Base-by-base conservation (phyloP, 2,888 invertebrate genomes). In the Nomada ruficornis region DNA sequence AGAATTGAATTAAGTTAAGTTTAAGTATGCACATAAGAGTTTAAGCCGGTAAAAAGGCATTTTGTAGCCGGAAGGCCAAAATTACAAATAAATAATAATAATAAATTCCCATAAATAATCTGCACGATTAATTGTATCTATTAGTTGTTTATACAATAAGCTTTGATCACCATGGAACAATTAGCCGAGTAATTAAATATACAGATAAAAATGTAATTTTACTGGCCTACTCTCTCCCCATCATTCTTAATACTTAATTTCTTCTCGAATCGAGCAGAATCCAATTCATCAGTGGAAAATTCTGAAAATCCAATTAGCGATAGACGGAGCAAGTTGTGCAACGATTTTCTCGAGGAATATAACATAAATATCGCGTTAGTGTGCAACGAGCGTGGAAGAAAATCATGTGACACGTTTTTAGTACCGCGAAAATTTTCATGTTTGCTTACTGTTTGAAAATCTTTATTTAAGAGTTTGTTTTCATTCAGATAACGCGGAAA, bases 121-220 rank as follows among this genome's bases (percentile, higher is more conserved):
- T 42, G 15, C 18, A 36, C 11, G 60, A 60, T 36, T 4, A 36
- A n/a, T 18, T 36, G 4, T 42, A 36, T 60, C 36, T 60, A 36
- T 60, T 36, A 60, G 36, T 60, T 60, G 59, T 36, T 60, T 60
- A 60, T n/a, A 36, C n/a, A n/a, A 36, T 36, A 36, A 5, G 36
- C 36, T 60, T 60, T 3, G 36, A 42, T 60, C 36, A 42, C 1
- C 36, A n/a, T 60, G 10, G 10, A 42, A 10, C 36, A 42, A 60
- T 36, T 60, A 60, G 11, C 1, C n/a, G 60, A 18, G 10, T 2
- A 60, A 60, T 60, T 60, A 60, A n/a, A n/a, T n/a, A n/a, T n/a
- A 36, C n/a, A 36, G n/a, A 60, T 36, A n/a, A 26, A 26, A 15
- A 26, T 11, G 36, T 11, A 10, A 18, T 57, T 10, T n/a, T n/a